phyloP scores from a whole-genome alignment of 2,113 vertebrate genomes.

The Entelurus aequoreus region DNA sequence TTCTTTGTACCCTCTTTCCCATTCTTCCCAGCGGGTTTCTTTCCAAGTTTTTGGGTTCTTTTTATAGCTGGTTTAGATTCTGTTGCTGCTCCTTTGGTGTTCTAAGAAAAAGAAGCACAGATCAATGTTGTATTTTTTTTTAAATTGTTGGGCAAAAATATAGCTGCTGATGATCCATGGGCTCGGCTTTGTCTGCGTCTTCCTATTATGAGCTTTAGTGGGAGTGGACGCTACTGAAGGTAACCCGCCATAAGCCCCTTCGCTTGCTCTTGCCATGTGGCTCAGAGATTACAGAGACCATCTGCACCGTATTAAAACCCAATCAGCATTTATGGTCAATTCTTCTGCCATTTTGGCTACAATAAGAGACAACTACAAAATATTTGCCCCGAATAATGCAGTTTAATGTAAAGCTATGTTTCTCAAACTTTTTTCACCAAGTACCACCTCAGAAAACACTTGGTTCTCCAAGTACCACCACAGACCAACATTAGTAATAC shows the following conservation, averaged over 20 bases:
- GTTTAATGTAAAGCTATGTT: background rate
- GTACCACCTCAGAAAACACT: no score
- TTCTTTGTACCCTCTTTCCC: conserved; percentile 71
- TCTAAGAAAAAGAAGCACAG: conserved; percentile 50
- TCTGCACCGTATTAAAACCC: conserved; percentile 48
- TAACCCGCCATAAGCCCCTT: conserved; percentile 27
- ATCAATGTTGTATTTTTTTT: background rate
- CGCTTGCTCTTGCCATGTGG: conserved; percentile 29
- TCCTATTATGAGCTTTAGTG: conserved; percentile 34
- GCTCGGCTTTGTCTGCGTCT: conserved; percentile 35
- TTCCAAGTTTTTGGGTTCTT: conserved; percentile 73
- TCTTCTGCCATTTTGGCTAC: conserved; percentile 35
- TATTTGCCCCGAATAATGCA: background rate
- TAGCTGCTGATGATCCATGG: conserved; percentile 23
- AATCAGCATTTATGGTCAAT: conserved; percentile 40
- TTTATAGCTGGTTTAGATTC: conserved; percentile 73
- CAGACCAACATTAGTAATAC: no score
- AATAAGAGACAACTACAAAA: conserved; percentile 1
- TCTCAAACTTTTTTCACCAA: no score
- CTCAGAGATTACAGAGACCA: conserved; percentile 47
- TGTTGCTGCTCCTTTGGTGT: conserved; percentile 34
- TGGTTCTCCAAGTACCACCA: no score
- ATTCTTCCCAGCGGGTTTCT: conserved; percentile 66
- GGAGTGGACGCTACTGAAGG: conserved; percentile 3
- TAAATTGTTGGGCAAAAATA: background rate